Evolutionary conservation across 1,140 invertebrate species (phyloP).

Genomic region (Cydia splendana): DNA sequence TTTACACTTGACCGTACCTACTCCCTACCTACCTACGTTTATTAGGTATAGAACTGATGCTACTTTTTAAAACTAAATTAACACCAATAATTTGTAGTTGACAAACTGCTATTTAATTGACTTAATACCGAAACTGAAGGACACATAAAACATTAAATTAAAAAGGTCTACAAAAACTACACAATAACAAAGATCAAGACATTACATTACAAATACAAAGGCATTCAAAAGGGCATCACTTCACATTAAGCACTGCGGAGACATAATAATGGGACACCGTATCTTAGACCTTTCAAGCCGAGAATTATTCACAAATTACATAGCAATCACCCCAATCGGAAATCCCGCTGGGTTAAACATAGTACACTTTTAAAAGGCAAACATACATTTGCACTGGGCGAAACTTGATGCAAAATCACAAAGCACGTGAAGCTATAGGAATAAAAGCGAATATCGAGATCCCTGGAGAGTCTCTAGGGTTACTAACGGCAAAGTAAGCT

Average conservation of each 20-base stretch:
- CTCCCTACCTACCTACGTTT: too few relatives aligned
- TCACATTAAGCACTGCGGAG: slow-evolving; percentile 52
- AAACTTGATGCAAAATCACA: not conserved
- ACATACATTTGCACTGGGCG: not conserved
- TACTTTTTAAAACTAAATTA: not conserved
- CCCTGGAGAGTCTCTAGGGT: not conserved
- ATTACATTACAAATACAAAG: slow-evolving; percentile 30
- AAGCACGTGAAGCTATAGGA: not conserved
- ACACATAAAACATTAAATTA: slow-evolving; percentile 5
- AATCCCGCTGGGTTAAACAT: slow-evolving; percentile 66
- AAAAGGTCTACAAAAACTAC: slow-evolving; percentile 8
- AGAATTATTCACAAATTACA: slow-evolving; percentile 69
- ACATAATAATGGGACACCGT: slow-evolving; percentile 57
- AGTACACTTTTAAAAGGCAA: slow-evolving; percentile 40
- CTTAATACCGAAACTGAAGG: not conserved
- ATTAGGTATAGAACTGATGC: not conserved
- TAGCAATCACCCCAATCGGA: slow-evolving; percentile 60
- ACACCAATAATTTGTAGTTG: not conserved
- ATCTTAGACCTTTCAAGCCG: slow-evolving; percentile 47
- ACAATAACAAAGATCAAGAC: slow-evolving; percentile 28
- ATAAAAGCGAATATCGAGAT: not conserved
- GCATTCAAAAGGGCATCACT: slow-evolving; percentile 34
- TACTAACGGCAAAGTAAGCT: not conserved
- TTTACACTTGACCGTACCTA: too few relatives aligned
- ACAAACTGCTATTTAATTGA: not conserved